A percentile compares a stretch with the other conserved stretches of the same genome.
Evolutionary conservation across 2,888 invertebrate species (phyloP).

Genomic region (Sminthurinus aureus): DNA sequence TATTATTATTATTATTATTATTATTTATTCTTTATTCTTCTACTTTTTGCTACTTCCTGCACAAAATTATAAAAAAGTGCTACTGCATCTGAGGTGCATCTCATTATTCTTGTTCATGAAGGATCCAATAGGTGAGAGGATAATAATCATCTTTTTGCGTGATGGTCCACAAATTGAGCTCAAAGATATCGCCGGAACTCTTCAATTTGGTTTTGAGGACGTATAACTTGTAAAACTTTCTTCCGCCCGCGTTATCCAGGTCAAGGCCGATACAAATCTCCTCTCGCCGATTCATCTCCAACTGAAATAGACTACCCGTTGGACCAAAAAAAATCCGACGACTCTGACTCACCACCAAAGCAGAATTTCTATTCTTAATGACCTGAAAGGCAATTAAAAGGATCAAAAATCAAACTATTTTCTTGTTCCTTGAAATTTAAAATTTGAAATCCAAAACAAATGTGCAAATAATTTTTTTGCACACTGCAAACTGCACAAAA

Average conservation of each 20-base stretch:
- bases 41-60: no score
- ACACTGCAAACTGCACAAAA: no score
- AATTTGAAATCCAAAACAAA: no score
- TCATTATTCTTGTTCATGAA: constrained; percentile 5
- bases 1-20: no score
- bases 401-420: no score
- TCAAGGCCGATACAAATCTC: constrained; percentile 31
- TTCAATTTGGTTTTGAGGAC: constrained; percentile 20
- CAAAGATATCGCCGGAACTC: constrained; percentile 14
- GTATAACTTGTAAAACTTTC: constrained; percentile 32
- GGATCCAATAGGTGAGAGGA: constrained; percentile 24
- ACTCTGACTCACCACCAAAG: constrained; percentile 31
- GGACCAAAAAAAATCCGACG: constrained; percentile 27
- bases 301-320: constrained; percentile 8
- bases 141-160: constrained; percentile 23
- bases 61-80: neutral
- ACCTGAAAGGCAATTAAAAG: no score
- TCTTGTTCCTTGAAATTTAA: no score
- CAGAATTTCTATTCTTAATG: constrained; percentile 8
- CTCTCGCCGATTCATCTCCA: constrained; percentile 31
- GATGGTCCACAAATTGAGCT: constrained; percentile 41
- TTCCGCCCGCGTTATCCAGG: constrained; percentile 19
- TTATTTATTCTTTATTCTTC: no score
- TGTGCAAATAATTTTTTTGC: no score
- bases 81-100: neutral